phyloP scores from a whole-genome alignment of 2,113 vertebrate species.

The Tragelaphus imberbis region DNA sequence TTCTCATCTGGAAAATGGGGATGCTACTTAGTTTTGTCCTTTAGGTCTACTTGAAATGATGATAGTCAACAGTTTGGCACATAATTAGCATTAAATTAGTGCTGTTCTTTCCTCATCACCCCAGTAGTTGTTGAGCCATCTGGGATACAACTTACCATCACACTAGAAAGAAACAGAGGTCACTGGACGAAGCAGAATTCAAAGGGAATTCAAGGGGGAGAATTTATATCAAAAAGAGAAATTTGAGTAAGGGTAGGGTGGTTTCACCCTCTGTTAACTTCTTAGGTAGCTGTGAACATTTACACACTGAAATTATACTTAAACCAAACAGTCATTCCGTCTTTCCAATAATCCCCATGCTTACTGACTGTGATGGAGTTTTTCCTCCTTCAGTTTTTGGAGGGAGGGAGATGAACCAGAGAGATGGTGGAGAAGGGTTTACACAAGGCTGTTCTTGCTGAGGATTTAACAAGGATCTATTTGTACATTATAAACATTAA shows the following conservation, averaged over 20 bases:
- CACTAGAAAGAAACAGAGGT: not conserved
- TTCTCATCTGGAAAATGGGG: not conserved
- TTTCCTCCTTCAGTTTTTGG: not conserved
- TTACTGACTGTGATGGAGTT: not conserved
- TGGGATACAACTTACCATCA: not conserved
- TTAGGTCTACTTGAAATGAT: not conserved
- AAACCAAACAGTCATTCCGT: not conserved
- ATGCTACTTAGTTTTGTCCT: not conserved
- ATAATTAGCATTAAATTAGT: not conserved
- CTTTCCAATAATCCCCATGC: not conserved
- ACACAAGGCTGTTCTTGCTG: not conserved
- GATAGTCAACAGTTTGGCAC: not conserved
- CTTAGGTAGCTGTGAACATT: slow-evolving; percentile 17
- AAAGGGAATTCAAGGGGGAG: not conserved
- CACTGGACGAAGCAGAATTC: fast-evolving
- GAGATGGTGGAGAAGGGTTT: not conserved
- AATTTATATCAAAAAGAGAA: not conserved
- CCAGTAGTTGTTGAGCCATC: not conserved
- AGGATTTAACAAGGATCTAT: slow-evolving; percentile 37
- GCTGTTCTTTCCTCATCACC: not conserved
- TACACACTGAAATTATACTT: slow-evolving; percentile 26
- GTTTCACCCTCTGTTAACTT: not conserved
- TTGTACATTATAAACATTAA: slow-evolving; percentile 45
- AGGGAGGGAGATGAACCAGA: not conserved
- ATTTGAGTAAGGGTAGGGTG: not conserved